A percentile compares a stretch with the other conserved stretches of the same genome.
Evolutionary conservation across 2,113 vertebrate species (phyloP).

Genomic region (Daphoenositta chrysoptera): DNA sequence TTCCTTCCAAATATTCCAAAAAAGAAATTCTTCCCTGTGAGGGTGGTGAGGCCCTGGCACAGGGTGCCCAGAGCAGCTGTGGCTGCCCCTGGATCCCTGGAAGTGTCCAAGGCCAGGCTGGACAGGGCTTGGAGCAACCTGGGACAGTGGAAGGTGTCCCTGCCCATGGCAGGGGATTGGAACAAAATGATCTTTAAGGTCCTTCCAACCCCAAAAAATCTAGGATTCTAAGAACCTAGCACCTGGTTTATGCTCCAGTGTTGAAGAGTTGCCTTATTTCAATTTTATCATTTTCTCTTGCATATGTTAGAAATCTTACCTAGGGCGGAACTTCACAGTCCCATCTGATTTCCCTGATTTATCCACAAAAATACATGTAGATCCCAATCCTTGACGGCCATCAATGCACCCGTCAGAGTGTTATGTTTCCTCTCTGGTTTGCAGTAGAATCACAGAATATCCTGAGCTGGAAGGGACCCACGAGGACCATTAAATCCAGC

Average conservation of each 20-base stretch:
- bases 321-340: background rate
- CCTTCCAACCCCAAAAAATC: background rate
- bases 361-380: background rate
- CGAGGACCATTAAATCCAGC: background rate
- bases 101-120: background rate
- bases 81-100: background rate
- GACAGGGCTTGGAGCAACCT: rapidly evolving
- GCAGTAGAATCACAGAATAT: background rate
- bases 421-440: background rate
- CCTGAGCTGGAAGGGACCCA: background rate
- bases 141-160: background rate
- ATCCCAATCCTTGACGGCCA: background rate
- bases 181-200: background rate
- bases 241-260: background rate
- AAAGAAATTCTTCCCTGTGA: background rate
- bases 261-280: background rate
- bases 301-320: background rate
- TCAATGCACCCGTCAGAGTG: background rate
- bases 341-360: background rate
- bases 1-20: background rate
- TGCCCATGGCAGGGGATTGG: rapidly evolving
- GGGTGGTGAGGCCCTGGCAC: background rate
- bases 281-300: background rate
- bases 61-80: background rate
- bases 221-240: background rate